Evolutionary conservation across 2,797 vertebrate genomes (phyloP).

Genomic region (Halcyon badia): DNA sequence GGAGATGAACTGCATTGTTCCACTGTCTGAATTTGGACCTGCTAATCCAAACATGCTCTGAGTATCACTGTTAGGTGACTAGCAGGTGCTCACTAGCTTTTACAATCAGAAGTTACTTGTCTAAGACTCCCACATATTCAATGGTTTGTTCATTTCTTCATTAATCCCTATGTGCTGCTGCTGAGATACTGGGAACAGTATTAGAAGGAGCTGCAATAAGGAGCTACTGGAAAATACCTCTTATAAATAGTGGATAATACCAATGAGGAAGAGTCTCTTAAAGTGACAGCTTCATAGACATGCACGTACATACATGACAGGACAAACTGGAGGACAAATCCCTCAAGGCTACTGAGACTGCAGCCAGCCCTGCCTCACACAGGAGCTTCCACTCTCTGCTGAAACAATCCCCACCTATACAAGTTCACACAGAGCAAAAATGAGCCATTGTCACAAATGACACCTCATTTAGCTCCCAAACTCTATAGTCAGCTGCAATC

Average conservation of each 20-base stretch:
- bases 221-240: constrained; percentile 30
- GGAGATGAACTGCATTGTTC: not conserved
- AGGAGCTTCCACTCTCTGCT: constrained; percentile 19
- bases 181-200: not conserved
- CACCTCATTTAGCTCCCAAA: not conserved
- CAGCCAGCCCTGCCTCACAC: not conserved
- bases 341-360: not conserved
- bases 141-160: not conserved
- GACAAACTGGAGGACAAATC: not conserved
- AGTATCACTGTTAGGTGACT: accelerated
- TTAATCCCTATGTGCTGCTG: not conserved
- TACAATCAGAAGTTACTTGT: not conserved
- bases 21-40: not conserved
- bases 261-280: not conserved
- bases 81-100: not conserved
- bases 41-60: not conserved
- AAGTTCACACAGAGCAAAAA: constrained; percentile 43
- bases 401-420: constrained; percentile 2
- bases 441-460: not conserved
- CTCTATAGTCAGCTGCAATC: not conserved
- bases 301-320: accelerated
- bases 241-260: not conserved
- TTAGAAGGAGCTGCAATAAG: constrained; percentile 24
- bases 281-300: not conserved
- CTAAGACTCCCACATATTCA: not conserved